Evolutionary conservation across 2,797 vertebrate genomes (phyloP), one percentile per base, ranked within the genome.

Genomic region (Manis pentadactyla): DNA sequence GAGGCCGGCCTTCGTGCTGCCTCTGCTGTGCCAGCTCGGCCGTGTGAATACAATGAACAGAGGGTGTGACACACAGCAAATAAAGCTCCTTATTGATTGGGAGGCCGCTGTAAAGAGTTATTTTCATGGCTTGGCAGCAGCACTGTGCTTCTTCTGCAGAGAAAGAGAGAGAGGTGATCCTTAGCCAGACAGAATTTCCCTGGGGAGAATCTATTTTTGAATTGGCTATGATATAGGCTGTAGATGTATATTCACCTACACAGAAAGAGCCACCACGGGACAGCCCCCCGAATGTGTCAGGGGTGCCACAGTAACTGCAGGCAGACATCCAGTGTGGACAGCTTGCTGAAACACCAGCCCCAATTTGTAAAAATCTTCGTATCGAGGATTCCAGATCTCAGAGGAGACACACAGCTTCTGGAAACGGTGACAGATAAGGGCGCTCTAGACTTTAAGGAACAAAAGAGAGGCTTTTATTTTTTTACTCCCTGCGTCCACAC

Each of bases 21-120:
- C 77, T 74, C 81, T 88, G 79, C 79, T 71, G 64, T 83, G 94
- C 87, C 94, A 86, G 21, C 34, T 88, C 6, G 42, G 90, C 73
- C 87, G 74, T 5, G 39, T 49, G 85, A 81, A 73, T 71, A 97
- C 85, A 96, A 94, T 93, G 88, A 97, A 97, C 95, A 97, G 71
- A 89, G 93, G 88, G 83, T 77, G 71, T 84, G 74, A 94, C 69
- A 73, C 0, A 10, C 49, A 93, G 90, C 53, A 93, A 93, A 95
- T 68, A 97, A 96, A 96, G 83, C 92, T 95, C 74, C 64, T 93
- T 83, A 95, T 95, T 97, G 94, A 89, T 87, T 64, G 49, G 61
- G 74, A 92, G 66, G 69, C 31, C 64, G 61, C 69, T 89, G 34
- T 34, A 66, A 97, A 95, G 86, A 79, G 55, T 77, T 68, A 57